Percentiles rank a stretch among this genome's conserved stretches.
Evolutionary conservation across 2,888 invertebrate species (phyloP).

Genomic region (Coleophora deauratella): DNA sequence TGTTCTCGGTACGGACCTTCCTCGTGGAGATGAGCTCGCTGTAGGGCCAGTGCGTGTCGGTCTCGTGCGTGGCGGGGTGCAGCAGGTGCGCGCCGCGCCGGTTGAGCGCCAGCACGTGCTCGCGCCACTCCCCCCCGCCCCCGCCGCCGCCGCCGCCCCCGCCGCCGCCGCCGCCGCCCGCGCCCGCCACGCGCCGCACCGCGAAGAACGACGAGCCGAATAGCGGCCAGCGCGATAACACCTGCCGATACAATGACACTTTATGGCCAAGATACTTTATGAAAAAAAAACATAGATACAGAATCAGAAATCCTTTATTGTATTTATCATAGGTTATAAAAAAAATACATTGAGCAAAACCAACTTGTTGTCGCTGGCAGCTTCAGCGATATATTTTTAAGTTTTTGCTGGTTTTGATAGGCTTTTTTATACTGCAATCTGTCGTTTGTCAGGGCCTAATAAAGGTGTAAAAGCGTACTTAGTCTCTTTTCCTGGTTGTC

Average conservation of each 20-base stretch:
- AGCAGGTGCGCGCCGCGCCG: conserved; percentile 94
- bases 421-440: too few species aligned
- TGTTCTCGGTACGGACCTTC: conserved; percentile 78
- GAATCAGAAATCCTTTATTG: too few species aligned
- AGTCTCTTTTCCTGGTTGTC: too few species aligned
- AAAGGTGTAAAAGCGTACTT: too few species aligned
- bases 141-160: conserved; percentile 88
- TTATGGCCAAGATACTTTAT: too few species aligned
- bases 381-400: too few species aligned
- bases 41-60: conserved; percentile 93
- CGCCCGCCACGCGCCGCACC: conserved; percentile 88
- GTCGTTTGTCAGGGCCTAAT: too few species aligned
- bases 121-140: conserved; percentile 85
- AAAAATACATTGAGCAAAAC: too few species aligned
- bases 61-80: conserved; percentile 94
- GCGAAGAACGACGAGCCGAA: conserved; percentile 99
- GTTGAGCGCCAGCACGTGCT: conserved; percentile 95
- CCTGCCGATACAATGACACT: conserved; percentile 73
- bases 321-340: too few species aligned
- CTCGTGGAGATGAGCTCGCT: conserved; percentile 96
- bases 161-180: conserved; percentile 78
- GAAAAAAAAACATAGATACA: too few species aligned
- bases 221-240: conserved; percentile 94
- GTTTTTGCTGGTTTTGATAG: too few species aligned
- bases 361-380: too few species aligned